phyloP scores from a whole-genome alignment of 1,140 invertebrate genomes.

The Pogonognathellus flavescens region DNA sequence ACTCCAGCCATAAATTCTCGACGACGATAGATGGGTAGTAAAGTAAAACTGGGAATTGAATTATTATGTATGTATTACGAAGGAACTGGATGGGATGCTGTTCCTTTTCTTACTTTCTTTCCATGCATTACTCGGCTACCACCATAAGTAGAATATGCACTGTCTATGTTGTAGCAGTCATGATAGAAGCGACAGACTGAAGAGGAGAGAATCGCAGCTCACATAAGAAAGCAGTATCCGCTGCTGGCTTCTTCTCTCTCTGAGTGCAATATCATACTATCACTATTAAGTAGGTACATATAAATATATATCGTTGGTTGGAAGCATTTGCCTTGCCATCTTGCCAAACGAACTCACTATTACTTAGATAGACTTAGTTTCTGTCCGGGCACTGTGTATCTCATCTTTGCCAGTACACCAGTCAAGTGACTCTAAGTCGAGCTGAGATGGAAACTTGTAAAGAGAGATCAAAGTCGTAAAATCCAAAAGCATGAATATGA shows the following conservation, averaged over 20 bases:
- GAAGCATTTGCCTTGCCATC: neutral
- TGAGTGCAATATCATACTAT: neutral
- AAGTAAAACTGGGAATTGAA: conserved; percentile 45
- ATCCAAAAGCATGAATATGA: conserved; percentile 38
- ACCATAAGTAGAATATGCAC: neutral
- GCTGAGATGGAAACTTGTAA: conserved; percentile 20
- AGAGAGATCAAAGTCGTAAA: conserved; percentile 40
- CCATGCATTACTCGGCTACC: conserved; percentile 18
- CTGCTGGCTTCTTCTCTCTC: neutral
- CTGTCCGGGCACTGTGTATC: neutral
- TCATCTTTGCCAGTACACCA: conserved; percentile 28
- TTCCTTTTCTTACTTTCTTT: conserved; percentile 36
- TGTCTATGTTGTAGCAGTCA: neutral
- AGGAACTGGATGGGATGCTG: neutral
- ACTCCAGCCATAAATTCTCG: conserved; percentile 33
- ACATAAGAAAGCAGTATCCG: conserved; percentile 4
- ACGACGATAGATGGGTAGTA: conserved; percentile 48
- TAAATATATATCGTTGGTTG: neutral
- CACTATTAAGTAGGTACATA: neutral
- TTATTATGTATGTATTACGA: conserved; percentile 38
- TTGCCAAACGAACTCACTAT: neutral
- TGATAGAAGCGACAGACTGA: conserved; percentile 20
- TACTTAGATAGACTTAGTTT: neutral
- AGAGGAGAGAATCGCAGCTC: conserved; percentile 30
- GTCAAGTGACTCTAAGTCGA: conserved; percentile 24